Percentiles rank a stretch among this genome's conserved stretches.
Evolutionary conservation across 2,888 invertebrate species (phyloP).

Genomic region (Congeria kusceri): DNA sequence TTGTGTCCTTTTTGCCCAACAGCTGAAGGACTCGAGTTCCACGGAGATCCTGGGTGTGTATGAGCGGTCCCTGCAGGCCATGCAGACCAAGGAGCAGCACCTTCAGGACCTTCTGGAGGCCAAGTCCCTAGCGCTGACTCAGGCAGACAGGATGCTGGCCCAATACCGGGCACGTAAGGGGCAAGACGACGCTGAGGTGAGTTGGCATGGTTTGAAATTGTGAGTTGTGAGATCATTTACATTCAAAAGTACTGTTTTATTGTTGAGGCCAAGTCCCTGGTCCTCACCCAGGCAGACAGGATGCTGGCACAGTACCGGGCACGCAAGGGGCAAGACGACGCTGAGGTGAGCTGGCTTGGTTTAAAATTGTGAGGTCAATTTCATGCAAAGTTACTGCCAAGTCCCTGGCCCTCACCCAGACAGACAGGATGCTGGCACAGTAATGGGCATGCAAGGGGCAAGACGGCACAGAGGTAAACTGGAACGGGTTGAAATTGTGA

Average conservation of each 20-base stretch:
- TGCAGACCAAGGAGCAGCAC: slow-evolving; percentile 84
- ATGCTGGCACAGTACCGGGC: slow-evolving; percentile 82
- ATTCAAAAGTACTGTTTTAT: too few species aligned
- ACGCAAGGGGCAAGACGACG: slow-evolving; percentile 79
- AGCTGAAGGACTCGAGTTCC: slow-evolving; percentile 80
- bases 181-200: slow-evolving; percentile 82
- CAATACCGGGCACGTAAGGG: slow-evolving; percentile 82
- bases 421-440: slow-evolving; percentile 84
- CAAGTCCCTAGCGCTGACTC: slow-evolving; percentile 83
- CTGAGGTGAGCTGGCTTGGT: slow-evolving; percentile 78
- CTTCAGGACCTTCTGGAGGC: slow-evolving; percentile 84
- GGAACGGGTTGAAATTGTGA: too few species aligned
- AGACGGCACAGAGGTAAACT: slow-evolving; percentile 82
- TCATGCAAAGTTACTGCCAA: too few species aligned
- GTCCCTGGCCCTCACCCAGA: slow-evolving; percentile 83
- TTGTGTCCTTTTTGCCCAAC: too few species aligned
- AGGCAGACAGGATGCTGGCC: slow-evolving; percentile 84
- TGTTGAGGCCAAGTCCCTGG: slow-evolving; percentile 84
- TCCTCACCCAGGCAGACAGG: slow-evolving; percentile 84
- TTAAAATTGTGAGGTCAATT: too few species aligned
- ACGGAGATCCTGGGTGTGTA: slow-evolving; percentile 83
- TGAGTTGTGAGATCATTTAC: too few species aligned
- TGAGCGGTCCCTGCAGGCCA: slow-evolving; percentile 82
- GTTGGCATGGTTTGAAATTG: too few species aligned
- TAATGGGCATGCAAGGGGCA: slow-evolving; percentile 79